phyloP scores from a whole-genome alignment of 1,140 invertebrate genomes.

The Thaumetopoea pityocampa region DNA sequence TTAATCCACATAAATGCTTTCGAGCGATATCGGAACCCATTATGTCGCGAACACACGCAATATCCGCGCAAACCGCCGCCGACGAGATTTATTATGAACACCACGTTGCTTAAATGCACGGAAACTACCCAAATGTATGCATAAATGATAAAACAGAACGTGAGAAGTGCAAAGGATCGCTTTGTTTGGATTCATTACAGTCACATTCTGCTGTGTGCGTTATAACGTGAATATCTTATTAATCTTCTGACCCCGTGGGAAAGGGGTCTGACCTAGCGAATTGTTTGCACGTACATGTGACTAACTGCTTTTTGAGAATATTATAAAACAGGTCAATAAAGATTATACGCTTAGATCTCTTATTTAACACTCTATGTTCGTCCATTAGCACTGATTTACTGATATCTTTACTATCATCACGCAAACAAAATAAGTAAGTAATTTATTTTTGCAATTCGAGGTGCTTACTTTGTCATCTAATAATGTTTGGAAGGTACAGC shows the following conservation, averaged over 20 bases:
- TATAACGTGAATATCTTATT: constrained; percentile 6
- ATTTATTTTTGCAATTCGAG: constrained; percentile 1
- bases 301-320: too few relatives aligned
- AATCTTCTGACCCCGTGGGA: constrained; percentile 13
- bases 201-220: neutral
- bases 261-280: neutral
- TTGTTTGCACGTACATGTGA: constrained; percentile 5
- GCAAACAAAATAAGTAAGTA: neutral
- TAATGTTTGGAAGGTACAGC: too few relatives aligned
- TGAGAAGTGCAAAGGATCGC: constrained; percentile 2
- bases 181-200: neutral
- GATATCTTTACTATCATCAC: neutral
- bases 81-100: constrained; percentile 14
- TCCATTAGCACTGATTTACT: constrained; percentile 4
- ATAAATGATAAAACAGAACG: constrained; percentile 5
- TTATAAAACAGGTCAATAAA: too few relatives aligned
- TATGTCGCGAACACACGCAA: constrained; percentile 47
- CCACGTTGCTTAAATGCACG: constrained; percentile 1
- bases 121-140: neutral
- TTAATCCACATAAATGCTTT: constrained; percentile 2
- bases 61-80: constrained; percentile 15
- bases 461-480: neutral
- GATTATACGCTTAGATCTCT: too few relatives aligned
- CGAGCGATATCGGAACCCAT: constrained; percentile 29
- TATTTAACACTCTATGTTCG: constrained; percentile 4